A percentile compares a stretch with the other conserved stretches of the same genome.
Evolutionary conservation across 2,113 vertebrate genomes (phyloP).

Genomic region (Pluvianellus socialis): DNA sequence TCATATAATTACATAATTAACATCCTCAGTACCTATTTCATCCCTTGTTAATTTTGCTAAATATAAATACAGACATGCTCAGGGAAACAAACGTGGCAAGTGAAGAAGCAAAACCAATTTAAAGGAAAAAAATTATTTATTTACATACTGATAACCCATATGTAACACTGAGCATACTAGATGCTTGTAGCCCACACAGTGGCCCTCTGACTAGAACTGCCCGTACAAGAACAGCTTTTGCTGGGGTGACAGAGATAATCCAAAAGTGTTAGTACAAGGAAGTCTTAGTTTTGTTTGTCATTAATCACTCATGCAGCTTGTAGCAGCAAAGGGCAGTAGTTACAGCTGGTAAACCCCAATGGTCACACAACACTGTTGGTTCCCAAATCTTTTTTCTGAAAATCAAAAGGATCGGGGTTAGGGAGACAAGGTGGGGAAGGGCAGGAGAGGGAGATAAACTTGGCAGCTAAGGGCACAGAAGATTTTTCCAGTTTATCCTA

Average conservation of each 20-base stretch:
- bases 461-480: not conserved
- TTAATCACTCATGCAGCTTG: not conserved
- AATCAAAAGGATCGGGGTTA: not conserved
- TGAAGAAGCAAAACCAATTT: constrained; percentile 29
- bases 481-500: not conserved
- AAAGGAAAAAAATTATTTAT: not conserved
- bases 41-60: constrained; percentile 63
- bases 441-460: not conserved
- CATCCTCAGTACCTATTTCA: constrained; percentile 55
- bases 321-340: not conserved
- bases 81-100: constrained; percentile 51
- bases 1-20: constrained; percentile 60
- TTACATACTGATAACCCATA: not conserved
- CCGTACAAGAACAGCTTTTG: not conserved
- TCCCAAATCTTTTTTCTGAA: not conserved
- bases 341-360: not conserved
- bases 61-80: constrained; percentile 53
- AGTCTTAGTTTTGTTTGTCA: not conserved
- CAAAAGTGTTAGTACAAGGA: not conserved
- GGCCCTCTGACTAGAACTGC: not conserved
- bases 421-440: not conserved
- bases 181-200: not conserved
- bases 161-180: not conserved
- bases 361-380: not conserved
- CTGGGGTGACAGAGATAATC: not conserved